Conservation (phyloP, 2,113 vertebrate genomes). For the Esox niger region DNA sequence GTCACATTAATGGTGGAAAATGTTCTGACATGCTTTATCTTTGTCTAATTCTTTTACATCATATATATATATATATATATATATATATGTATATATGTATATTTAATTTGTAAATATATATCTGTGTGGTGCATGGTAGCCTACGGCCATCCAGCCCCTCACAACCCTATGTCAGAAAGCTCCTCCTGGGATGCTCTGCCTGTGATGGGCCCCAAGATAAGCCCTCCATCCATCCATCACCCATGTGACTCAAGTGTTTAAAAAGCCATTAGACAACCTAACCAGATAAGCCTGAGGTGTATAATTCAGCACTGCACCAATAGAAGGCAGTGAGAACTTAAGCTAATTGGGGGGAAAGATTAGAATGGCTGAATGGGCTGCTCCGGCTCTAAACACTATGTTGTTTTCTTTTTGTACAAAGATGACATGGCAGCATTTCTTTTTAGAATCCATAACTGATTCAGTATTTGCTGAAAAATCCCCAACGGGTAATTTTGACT, state of each 20-base stretch:
- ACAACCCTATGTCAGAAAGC: constrained; percentile 15
- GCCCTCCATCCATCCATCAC: constrained; percentile 44
- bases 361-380: background rate
- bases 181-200: constrained; percentile 8
- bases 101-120: too few species aligned
- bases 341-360: background rate
- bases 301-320: constrained; percentile 30
- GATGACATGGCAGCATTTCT: too few species aligned
- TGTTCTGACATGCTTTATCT: too few species aligned
- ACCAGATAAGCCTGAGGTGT: constrained; percentile 50
- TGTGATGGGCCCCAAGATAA: constrained; percentile 62
- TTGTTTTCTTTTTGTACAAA: too few species aligned
- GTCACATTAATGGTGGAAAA: too few species aligned
- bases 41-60: too few species aligned
- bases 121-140: background rate
- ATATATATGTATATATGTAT: too few species aligned
- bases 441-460: too few species aligned
- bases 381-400: background rate
- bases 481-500: too few species aligned
- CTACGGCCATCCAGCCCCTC: constrained; percentile 1
- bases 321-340: constrained; percentile 16
- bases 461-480: too few species aligned
- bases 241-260: constrained; percentile 57
- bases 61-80: too few species aligned
- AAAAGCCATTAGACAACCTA: constrained; percentile 56